Percentiles rank a stretch among this genome's conserved stretches.
phyloP scores from a whole-genome alignment of 2,113 vertebrate species.

The Megaleporinus macrocephalus region DNA sequence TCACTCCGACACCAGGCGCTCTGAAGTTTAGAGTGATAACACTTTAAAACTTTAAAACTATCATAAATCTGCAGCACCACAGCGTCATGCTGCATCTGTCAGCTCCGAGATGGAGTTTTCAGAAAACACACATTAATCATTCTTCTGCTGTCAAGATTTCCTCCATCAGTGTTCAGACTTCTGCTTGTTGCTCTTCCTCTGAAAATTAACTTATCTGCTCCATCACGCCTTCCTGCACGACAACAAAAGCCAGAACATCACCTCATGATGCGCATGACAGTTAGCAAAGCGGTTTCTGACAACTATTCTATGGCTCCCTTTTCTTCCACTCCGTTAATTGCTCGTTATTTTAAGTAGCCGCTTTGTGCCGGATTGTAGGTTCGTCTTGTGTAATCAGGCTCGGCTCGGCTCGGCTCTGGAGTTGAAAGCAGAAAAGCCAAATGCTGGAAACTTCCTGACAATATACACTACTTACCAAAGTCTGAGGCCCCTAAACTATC shows the following conservation, averaged over 20 bases:
- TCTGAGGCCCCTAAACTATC: too few relatives aligned
- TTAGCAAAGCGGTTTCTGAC: not conserved
- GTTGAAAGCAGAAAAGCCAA: too few relatives aligned
- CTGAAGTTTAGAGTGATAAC: constrained; percentile 12
- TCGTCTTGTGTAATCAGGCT: too few relatives aligned
- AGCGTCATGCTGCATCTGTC: constrained; percentile 16
- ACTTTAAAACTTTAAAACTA: constrained; percentile 33
- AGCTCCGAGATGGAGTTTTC: constrained; percentile 29
- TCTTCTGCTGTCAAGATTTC: constrained; percentile 20
- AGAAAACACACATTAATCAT: constrained; percentile 39
- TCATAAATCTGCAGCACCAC: constrained; percentile 21
- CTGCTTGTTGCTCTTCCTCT: constrained; percentile 26
- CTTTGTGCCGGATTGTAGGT: not conserved
- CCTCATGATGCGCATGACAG: not conserved
- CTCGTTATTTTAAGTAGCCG: not conserved
- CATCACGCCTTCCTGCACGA: not conserved
- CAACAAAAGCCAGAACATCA: not conserved
- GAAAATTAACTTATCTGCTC: constrained; percentile 20
- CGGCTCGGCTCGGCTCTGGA: too few relatives aligned
- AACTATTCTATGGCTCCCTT: not conserved
- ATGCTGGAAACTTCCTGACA: too few relatives aligned
- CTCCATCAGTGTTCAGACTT: constrained; percentile 26
- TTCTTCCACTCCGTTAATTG: not conserved
- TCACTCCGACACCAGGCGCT: not conserved
- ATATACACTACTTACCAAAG: too few relatives aligned